A percentile compares a stretch with the other conserved stretches of the same genome.
These are phyloP conservation scores for Myotis yumanensis DNA, from an alignment of 2,113 vertebrate species.

Conservation along the genomic window DNA sequence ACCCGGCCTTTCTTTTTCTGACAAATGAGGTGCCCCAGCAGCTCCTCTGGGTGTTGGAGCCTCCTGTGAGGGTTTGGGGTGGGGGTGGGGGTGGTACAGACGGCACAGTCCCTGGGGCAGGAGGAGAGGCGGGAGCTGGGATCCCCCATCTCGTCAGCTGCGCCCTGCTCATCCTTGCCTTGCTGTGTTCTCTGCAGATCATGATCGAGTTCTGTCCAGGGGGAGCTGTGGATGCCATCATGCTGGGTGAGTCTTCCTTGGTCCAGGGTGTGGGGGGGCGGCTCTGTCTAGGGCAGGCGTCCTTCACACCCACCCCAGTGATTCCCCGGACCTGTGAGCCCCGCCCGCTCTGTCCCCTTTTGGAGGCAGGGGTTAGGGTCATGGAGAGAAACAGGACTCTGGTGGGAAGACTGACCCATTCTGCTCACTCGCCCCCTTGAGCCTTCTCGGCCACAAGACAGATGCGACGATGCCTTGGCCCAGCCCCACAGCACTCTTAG, in stretches of 20 bases:
- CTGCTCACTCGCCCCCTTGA: not conserved
- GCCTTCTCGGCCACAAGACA: not conserved
- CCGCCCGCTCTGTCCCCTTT: not conserved
- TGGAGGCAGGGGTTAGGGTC: not conserved
- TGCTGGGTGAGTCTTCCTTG: constrained; percentile 87
- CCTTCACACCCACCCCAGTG: not conserved
- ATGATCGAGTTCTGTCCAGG: constrained; percentile 98
- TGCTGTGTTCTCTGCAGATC: constrained; percentile 86
- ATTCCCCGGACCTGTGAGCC: not conserved
- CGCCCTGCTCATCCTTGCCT: not conserved
- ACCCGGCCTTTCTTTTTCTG: not conserved
- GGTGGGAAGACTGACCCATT: not conserved
- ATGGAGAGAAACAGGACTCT: not conserved
- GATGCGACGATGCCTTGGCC: not conserved
- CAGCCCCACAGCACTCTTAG: not conserved
- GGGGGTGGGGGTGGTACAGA: rapidly evolving
- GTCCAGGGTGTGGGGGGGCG: rapidly evolving
- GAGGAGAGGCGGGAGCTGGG: not conserved
- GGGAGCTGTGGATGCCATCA: constrained; percentile 92
- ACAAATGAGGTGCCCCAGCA: not conserved
- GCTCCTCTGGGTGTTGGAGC: not conserved
- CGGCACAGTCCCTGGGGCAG: not conserved
- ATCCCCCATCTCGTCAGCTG: rapidly evolving
- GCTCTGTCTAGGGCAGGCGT: not conserved
- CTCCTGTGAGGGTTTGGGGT: rapidly evolving